Percentiles rank a stretch among this genome's conserved stretches.
phyloP scores from a whole-genome alignment of 2,888 invertebrate species.

The Eurytoma adleriae region DNA sequence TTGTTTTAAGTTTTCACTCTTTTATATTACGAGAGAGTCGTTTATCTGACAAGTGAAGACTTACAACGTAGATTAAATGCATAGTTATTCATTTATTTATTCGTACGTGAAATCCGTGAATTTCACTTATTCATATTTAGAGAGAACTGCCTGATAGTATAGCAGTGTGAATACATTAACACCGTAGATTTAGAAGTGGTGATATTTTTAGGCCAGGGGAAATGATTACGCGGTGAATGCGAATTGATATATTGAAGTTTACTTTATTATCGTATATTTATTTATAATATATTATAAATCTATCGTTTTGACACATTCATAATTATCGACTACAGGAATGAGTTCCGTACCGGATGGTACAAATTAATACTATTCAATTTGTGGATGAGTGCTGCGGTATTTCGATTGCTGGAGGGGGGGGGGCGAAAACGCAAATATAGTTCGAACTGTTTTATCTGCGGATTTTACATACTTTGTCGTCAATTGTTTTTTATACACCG shows the following conservation, averaged over 20 bases:
- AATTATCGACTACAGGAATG: slow-evolving; percentile 63
- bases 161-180: neutral
- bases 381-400: neutral
- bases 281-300: slow-evolving; percentile 69
- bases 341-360: slow-evolving; percentile 41
- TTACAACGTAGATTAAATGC: too few species aligned
- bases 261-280: slow-evolving; percentile 66
- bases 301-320: slow-evolving; percentile 71
- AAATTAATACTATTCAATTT: slow-evolving; percentile 40
- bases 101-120: too few species aligned
- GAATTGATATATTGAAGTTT: slow-evolving; percentile 65
- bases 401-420: neutral
- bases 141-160: too few species aligned
- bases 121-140: too few species aligned
- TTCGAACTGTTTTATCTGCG: neutral
- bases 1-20: too few species aligned
- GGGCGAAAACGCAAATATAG: neutral
- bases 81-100: too few species aligned
- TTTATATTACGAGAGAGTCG: too few species aligned
- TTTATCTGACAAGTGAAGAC: too few species aligned
- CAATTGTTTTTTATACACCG: slow-evolving; percentile 8
- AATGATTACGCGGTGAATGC: slow-evolving; percentile 18
- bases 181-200: neutral
- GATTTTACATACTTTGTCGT: neutral
- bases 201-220: neutral